Evolutionary conservation across 2,113 vertebrate species (phyloP).

Genomic region (Nerophis lumbriciformis): DNA sequence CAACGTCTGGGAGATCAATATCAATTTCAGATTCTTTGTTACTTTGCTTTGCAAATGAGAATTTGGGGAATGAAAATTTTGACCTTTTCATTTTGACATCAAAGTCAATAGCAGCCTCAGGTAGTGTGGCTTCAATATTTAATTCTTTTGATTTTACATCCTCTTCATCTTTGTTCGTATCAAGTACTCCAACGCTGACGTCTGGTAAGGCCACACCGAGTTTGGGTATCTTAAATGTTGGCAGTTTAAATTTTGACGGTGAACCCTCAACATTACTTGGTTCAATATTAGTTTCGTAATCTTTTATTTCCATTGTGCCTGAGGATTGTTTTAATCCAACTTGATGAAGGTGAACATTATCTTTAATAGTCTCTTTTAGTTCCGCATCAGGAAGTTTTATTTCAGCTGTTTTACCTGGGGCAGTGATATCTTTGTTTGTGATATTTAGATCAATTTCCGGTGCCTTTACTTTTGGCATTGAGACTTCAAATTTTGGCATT

Average conservation of each 20-base stretch:
- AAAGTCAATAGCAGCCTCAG: neutral
- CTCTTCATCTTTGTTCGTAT: neutral
- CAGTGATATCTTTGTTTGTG: constrained; percentile 13
- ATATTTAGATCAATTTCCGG: constrained; percentile 23
- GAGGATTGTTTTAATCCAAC: neutral
- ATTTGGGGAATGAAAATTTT: neutral
- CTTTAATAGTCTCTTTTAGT: neutral
- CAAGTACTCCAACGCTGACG: neutral
- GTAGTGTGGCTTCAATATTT: neutral
- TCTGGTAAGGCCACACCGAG: constrained; percentile 24
- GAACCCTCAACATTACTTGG: constrained; percentile 38
- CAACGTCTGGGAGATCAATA: constrained; percentile 14
- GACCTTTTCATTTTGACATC: constrained; percentile 1
- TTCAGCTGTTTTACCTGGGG: constrained; percentile 4
- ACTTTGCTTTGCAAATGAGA: constrained; percentile 12
- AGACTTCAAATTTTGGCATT: constrained; percentile 35
- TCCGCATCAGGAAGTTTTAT: constrained; percentile 1
- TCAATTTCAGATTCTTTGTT: neutral
- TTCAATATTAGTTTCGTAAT: constrained; percentile 24
- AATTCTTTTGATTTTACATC: neutral
- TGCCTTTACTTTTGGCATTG: constrained; percentile 33
- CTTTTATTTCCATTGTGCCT: constrained; percentile 1
- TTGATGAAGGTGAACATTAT: constrained; percentile 4
- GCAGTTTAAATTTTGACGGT: constrained; percentile 48
- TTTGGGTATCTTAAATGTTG: constrained; percentile 43